A percentile compares a stretch with the other conserved stretches of the same genome.
Evolutionary conservation across 2,113 vertebrate species (phyloP).

Genomic region (Theropithecus gelada): DNA sequence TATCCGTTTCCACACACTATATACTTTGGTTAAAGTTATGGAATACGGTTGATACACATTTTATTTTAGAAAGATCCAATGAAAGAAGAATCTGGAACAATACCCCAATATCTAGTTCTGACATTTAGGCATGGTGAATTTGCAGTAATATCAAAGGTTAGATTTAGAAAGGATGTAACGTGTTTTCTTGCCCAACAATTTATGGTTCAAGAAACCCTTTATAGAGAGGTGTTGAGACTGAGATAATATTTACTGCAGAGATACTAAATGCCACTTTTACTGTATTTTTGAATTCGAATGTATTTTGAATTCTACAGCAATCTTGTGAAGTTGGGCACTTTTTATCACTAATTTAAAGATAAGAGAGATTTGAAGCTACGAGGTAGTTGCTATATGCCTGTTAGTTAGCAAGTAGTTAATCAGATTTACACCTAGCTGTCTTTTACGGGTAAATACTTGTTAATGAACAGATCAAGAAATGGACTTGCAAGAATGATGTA

Average conservation of each 20-base stretch:
- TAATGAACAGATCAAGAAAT: background rate
- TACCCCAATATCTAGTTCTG: background rate
- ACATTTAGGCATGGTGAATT: background rate
- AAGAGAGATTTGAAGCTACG: background rate
- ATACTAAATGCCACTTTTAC: slow-evolving; percentile 4
- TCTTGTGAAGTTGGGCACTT: background rate
- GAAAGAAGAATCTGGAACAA: background rate
- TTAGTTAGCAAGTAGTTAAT: slow-evolving; percentile 18
- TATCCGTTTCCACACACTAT: background rate
- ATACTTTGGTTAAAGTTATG: background rate
- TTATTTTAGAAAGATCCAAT: background rate
- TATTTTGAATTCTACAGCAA: background rate
- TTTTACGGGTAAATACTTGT: background rate
- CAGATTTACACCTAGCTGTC: background rate
- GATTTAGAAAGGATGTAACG: background rate
- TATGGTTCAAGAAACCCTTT: slow-evolving; percentile 18
- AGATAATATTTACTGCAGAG: background rate
- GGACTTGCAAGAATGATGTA: background rate
- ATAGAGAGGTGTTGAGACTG: background rate
- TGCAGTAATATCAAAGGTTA: background rate
- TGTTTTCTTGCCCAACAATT: background rate
- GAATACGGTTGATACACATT: background rate
- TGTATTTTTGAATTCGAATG: background rate
- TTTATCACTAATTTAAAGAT: background rate
- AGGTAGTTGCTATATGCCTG: background rate